Percentiles rank a stretch among this genome's conserved stretches.
These are phyloP conservation scores for Aphelenchoides avenae DNA, from an alignment of 1,140 invertebrate genomes.

Conservation along the genomic window DNA sequence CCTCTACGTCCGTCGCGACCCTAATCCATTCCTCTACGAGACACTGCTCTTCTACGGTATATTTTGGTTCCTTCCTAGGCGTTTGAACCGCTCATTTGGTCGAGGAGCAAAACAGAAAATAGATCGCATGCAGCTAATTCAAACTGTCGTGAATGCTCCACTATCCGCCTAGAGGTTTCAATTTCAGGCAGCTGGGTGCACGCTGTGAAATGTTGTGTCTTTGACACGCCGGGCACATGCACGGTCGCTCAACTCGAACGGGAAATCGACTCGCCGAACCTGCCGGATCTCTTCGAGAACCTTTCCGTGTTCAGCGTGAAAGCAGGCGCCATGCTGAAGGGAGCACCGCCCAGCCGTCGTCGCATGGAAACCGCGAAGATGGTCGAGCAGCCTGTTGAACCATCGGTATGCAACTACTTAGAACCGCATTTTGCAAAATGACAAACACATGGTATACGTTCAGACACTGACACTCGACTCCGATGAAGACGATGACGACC, in stretches of 20 bases:
- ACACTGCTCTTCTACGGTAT: conserved; percentile 9
- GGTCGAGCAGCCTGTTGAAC: too few relatives aligned
- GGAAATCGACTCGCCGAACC: neutral
- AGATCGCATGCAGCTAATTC: neutral
- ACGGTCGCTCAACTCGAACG: neutral
- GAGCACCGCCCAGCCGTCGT: too few relatives aligned
- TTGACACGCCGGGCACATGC: neutral
- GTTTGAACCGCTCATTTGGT: too few relatives aligned
- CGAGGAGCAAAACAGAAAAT: neutral
- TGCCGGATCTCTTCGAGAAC: neutral
- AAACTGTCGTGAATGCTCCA: neutral
- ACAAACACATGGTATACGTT: too few relatives aligned
- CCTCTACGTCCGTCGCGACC: neutral
- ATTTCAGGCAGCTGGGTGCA: conserved; percentile 10
- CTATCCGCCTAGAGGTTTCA: neutral
- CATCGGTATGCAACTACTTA: too few relatives aligned
- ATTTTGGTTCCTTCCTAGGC: too few relatives aligned
- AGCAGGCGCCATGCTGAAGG: neutral
- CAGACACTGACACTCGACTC: too few relatives aligned
- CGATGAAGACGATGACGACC: too few relatives aligned
- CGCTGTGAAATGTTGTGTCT: neutral
- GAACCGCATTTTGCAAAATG: too few relatives aligned
- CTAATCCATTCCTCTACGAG: conserved; percentile 21
- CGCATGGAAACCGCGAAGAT: too few relatives aligned
- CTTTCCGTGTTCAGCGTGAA: neutral